phyloP scores from a whole-genome alignment of 2,888 invertebrate genomes.

The Hydriomena furcata region DNA sequence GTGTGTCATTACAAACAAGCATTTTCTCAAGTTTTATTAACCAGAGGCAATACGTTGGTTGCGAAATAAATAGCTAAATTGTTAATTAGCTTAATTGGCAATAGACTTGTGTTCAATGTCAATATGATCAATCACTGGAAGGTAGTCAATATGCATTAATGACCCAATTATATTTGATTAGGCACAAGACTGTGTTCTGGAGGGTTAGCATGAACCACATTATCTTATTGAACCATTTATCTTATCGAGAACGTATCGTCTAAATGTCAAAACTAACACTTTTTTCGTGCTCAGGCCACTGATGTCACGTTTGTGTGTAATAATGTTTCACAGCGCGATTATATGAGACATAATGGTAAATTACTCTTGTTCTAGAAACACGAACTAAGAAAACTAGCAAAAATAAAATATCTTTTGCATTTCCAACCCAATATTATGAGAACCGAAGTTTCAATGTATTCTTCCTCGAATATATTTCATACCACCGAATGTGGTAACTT shows the following conservation, averaged over 20 bases:
- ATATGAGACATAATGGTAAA: neutral
- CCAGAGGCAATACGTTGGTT: no score
- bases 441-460: conserved; percentile 27
- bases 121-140: conserved; percentile 7
- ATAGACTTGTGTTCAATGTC: neutral
- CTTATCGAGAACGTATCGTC: no score
- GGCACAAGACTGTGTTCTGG: conserved; percentile 2
- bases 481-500: conserved; percentile 27
- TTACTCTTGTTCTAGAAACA: no score
- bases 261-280: no score
- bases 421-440: conserved; percentile 17
- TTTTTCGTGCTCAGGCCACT: no score
- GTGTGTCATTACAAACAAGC: no score
- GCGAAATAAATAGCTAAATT: neutral
- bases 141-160: conserved; percentile 8
- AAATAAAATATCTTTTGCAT: conserved; percentile 12
- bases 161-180: conserved; percentile 11
- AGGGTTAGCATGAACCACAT: no score
- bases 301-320: conserved; percentile 5
- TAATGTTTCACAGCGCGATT: neutral
- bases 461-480: conserved; percentile 24
- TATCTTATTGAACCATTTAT: no score
- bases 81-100: neutral
- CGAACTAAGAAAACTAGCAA: neutral
- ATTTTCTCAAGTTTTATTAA: no score